Evolutionary conservation across 1,140 invertebrate species (phyloP).

Genomic region (Sarcophaga bullata): DNA sequence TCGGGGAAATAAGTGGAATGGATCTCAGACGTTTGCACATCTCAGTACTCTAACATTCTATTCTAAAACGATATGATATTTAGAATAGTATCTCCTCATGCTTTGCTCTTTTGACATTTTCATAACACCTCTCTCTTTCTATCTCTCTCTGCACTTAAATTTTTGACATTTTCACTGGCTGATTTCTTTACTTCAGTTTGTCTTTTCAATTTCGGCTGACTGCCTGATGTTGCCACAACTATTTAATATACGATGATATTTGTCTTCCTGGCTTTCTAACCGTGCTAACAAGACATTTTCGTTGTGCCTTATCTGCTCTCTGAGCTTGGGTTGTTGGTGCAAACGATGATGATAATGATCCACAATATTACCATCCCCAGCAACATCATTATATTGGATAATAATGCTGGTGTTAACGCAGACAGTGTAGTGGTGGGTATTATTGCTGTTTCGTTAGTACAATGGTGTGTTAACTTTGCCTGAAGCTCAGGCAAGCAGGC

Average conservation of each 20-base stretch:
- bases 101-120: neutral
- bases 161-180: neutral
- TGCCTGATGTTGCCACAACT: constrained; percentile 14
- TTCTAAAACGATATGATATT: neutral
- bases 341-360: neutral
- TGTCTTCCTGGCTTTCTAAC: neutral
- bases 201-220: neutral
- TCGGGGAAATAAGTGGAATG: too few relatives aligned
- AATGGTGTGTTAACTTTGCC: constrained; percentile 29
- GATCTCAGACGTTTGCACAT: too few relatives aligned
- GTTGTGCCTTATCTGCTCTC: constrained; percentile 31
- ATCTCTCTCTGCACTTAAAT: too few relatives aligned
- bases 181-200: neutral
- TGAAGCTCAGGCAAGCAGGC: constrained; percentile 12
- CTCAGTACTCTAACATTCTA: too few relatives aligned
- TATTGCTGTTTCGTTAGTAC: neutral
- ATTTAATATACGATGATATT: neutral
- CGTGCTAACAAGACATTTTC: constrained; percentile 27
- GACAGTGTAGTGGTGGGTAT: neutral
- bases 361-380: neutral
- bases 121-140: neutral
- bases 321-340: constrained; percentile 22
- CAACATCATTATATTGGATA: neutral
- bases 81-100: neutral
- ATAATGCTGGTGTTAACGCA: neutral